Evolutionary conservation across 2,888 invertebrate species (phyloP), one percentile per base, ranked within the genome.

Genomic region (Candidula unifasciata): DNA sequence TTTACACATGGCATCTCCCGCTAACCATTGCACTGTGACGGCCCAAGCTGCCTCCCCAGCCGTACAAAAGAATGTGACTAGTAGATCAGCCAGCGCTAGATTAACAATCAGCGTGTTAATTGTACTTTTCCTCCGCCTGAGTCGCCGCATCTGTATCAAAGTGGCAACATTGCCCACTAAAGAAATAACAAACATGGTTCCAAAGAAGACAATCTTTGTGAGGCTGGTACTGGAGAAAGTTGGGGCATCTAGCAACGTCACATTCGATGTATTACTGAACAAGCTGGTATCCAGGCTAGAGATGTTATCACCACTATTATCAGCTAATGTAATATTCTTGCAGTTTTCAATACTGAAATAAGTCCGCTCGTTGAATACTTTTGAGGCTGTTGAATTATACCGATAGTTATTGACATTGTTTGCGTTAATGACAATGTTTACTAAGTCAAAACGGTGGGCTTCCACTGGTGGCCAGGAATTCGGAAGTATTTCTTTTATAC

Each of bases 21-120:
- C 97, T 76, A 96, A 94, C 97, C 97, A 97, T 87, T 96, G 95
- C 0, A 97, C 96, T 0, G 96, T 96, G 82, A 96, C 96, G 69
- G 95, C 96, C 97, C 97, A 97, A 0, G 96, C 95, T 0, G 96
- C 96, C 90, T 97, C 97, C 0, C 96, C 96, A 3, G 96, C 95
- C 87, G 97, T 96, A 92, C 97, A 97, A 93, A 96, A 97, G 76
- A 96, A 94, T 0, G 97, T 96, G 10, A 97, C 97, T 37, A 97
- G 94, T 27, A 97, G 94, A 94, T 97, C 97, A 1, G 97, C 96
- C 80, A 97, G 95, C 24, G 97, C 96, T n/a, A 97, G 94, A 91
- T 97, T 97, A 82, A 96, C 95, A 90, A 97, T 96, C 74, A 97
- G 94, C 76, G 96, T 96, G 91, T 97, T 96, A 52, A 94, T 93